Conservation (phyloP, 2,113 vertebrate genomes). For the Peromyscus maniculatus region DNA sequence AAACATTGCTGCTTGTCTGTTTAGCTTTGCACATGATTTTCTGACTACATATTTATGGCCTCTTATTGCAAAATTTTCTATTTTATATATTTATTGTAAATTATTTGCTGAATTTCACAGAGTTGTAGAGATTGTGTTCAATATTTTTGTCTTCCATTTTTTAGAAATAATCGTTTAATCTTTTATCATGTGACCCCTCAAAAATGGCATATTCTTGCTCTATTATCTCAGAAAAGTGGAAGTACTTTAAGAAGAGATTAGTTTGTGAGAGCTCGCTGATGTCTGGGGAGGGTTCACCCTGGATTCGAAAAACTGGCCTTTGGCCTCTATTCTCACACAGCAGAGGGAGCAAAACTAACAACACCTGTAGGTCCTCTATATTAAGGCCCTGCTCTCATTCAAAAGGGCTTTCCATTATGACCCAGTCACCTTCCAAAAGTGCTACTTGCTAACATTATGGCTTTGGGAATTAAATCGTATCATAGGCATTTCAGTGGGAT, state of each 20-base stretch:
- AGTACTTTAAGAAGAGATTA: background rate
- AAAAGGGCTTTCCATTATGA: background rate
- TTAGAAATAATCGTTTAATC: background rate
- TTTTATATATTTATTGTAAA: background rate
- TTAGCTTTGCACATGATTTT: slow-evolving; percentile 1
- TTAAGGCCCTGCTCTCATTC: background rate
- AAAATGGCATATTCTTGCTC: background rate
- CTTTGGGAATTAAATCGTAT: background rate
- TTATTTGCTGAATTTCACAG: background rate
- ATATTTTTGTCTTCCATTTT: background rate
- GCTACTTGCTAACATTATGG: background rate
- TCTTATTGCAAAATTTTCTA: background rate
- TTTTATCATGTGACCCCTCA: background rate
- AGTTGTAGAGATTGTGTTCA: background rate
- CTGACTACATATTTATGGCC: background rate
- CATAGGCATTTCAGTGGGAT: no score
- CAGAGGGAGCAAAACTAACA: background rate
- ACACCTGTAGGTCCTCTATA: background rate
- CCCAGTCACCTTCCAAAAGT: background rate
- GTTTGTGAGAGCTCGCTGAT: no score
- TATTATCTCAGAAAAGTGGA: background rate
- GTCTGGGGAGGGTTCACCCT: background rate
- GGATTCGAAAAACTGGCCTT: background rate
- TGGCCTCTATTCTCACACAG: background rate
- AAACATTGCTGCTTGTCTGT: background rate